Percentiles rank a stretch among this genome's conserved stretches.
These are phyloP conservation scores for Diadophis punctatus DNA, from an alignment of 2,113 vertebrate species.

Conservation along the genomic window DNA sequence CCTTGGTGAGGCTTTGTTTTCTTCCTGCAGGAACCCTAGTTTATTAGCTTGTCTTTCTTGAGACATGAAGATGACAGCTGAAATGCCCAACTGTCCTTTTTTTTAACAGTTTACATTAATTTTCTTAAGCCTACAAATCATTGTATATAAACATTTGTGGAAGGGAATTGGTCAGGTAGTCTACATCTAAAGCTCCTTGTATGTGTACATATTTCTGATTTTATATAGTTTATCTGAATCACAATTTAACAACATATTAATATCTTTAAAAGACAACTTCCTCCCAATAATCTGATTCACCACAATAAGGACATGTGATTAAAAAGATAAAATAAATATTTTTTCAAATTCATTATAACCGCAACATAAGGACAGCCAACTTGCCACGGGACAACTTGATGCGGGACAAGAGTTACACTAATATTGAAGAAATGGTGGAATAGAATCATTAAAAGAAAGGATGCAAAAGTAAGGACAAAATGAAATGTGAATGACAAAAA, in stretches of 20 bases:
- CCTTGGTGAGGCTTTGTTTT: background rate
- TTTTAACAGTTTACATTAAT: background rate
- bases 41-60: background rate
- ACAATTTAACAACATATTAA: background rate
- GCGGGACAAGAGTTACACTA: background rate
- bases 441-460: background rate
- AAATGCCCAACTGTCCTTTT: background rate
- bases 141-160: background rate
- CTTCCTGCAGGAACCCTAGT: background rate
- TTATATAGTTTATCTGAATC: background rate
- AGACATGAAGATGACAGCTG: background rate
- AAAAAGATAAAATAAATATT: background rate
- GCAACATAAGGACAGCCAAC: background rate
- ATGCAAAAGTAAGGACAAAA: background rate
- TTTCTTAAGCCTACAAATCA: background rate
- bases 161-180: background rate
- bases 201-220: background rate
- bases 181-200: background rate
- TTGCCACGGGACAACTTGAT: background rate
- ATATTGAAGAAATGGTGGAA: background rate
- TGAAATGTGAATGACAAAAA: background rate
- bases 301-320: background rate
- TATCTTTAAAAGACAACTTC: background rate
- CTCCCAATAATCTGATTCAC: background rate
- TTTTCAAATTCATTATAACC: background rate